Evolutionary conservation across 2,113 vertebrate genomes (phyloP).

Genomic region (Oryzias melastigma): DNA sequence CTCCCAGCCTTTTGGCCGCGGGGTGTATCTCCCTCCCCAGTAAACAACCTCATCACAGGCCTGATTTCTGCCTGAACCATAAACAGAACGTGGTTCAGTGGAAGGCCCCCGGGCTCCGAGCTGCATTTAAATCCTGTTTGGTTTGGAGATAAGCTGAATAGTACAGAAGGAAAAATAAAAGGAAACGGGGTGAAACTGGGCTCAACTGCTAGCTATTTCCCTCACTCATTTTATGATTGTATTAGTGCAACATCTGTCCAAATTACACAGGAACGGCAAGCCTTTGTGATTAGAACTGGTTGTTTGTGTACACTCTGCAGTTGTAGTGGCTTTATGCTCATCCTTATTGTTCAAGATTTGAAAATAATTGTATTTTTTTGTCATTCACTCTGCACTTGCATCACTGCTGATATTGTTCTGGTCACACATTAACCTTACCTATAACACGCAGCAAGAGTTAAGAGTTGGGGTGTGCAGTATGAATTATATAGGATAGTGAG

Average conservation of each 20-base stretch:
- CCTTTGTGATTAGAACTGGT: conserved; percentile 57
- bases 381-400: conserved; percentile 11
- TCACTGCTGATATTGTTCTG: conserved; percentile 12
- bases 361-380: conserved; percentile 12
- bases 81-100: conserved; percentile 72
- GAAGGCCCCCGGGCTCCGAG: conserved; percentile 59
- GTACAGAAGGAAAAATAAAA: conserved; percentile 62
- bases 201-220: conserved; percentile 74
- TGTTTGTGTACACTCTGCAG: conserved; percentile 65
- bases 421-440: conserved; percentile 35
- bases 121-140: conserved; percentile 74
- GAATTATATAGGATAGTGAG: conserved; percentile 50
- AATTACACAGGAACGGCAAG: conserved; percentile 75
- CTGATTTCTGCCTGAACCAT: conserved; percentile 72
- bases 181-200: conserved; percentile 52
- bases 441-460: conserved; percentile 36
- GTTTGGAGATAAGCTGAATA: conserved; percentile 78
- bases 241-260: conserved; percentile 74
- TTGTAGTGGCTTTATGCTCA: conserved; percentile 20
- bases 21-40: conserved; percentile 63
- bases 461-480: conserved; percentile 22
- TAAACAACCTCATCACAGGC: conserved; percentile 71
- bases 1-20: conserved; percentile 51
- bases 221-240: conserved; percentile 74
- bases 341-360: not conserved